Conservation (phyloP, 2,797 vertebrate species). For the Aplochiton taeniatus region DNA sequence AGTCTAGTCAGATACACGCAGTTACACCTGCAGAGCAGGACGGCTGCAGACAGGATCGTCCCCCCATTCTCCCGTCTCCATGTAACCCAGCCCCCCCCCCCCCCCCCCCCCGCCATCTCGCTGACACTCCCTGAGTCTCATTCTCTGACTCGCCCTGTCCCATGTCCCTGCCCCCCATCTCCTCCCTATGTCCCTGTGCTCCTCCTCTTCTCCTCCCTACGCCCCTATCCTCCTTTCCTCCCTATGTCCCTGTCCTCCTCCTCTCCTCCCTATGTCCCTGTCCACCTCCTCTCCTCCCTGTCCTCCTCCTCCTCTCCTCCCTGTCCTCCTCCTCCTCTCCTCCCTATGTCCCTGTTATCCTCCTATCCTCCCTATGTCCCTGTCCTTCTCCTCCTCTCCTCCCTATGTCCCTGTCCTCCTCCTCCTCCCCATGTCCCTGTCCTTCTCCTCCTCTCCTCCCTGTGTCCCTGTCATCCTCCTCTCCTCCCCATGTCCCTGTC, state of each 20-base stretch:
- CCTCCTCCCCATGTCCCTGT: too few relatives aligned
- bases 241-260: not conserved
- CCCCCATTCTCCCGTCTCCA: not conserved
- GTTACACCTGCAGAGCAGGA: too few relatives aligned
- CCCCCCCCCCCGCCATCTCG: not conserved
- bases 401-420: too few relatives aligned
- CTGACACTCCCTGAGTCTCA: not conserved
- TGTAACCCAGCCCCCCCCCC: not conserved
- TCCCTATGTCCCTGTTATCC: too few relatives aligned
- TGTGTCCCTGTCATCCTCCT: too few relatives aligned
- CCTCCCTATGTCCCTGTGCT: not conserved
- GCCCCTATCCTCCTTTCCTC: not conserved
- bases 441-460: too few relatives aligned
- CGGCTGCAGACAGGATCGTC: not conserved
- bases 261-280: not conserved
- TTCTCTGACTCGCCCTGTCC: not conserved
- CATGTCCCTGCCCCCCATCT: not conserved
- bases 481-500: too few relatives aligned
- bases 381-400: too few relatives aligned
- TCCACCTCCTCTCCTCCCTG: not conserved
- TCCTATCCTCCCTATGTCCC: too few relatives aligned
- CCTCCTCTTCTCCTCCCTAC: not conserved
- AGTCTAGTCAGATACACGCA: too few relatives aligned
- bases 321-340: too few relatives aligned
- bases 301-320: too few relatives aligned